Evolutionary conservation across 2,888 invertebrate genomes (phyloP), one percentile per base, ranked within the genome.

Genomic region (Volucella zonaria): DNA sequence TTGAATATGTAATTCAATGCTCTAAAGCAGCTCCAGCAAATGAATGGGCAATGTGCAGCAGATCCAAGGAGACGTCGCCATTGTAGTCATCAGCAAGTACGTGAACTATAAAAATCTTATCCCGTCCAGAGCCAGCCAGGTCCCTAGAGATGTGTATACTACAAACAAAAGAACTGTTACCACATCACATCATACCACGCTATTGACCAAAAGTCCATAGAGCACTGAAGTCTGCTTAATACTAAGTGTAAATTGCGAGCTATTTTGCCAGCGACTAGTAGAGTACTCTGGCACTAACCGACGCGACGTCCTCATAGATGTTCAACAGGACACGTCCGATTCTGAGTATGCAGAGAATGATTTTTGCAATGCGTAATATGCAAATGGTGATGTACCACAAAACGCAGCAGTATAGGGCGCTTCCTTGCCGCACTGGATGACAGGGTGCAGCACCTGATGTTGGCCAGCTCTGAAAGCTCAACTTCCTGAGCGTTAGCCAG

Each of bases 361-460:
- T 77, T 81, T 81, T 67, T 85, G 73, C 73, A 68, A 56, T 66
- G 80, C 83, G 71, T 80, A 81, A 67, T 81, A 85, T 85, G 85
- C 85, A 81, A 85, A 85, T 85, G 80, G 58, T 58, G 77, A 85
- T 81, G 80, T 77, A 68, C 85, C 80, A 71, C 81, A 85, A 64
- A 76, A 76, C n/a, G 76, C 85, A 73, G 61, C 40, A 67, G 80
- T 75, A 68, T 51, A 68, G 62, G 80, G 68, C 73, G 67, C 23
- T 76, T 77, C 73, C 54, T 71, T 56, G 79, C 71, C 70, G 42
- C 70, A 83, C 66, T 70, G 73, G 76, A 73, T 73, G 85, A 81
- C 81, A 77, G 73, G 73, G 76, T 68, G 51, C 71, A 58, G 71
- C 58, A 85, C 80, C 85, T 81, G 80, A 64, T 77, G 76, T 76